These are phyloP conservation scores for Sarcophaga bullata DNA, from an alignment of 1,140 invertebrate genomes.

Conservation along the genomic window DNA sequence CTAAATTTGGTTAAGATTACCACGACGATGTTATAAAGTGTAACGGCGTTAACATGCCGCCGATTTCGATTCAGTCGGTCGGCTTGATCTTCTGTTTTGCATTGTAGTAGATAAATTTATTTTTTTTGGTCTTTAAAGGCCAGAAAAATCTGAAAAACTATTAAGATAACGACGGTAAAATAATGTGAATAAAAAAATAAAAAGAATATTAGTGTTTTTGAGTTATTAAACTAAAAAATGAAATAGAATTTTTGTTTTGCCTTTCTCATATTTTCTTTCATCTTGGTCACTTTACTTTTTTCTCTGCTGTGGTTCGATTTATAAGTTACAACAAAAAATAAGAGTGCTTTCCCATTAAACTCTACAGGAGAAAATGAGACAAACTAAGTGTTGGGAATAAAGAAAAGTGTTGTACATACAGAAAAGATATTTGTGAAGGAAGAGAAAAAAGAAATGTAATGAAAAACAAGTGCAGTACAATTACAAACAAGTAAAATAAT, in stretches of 20 bases:
- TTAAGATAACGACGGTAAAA: constrained; percentile 23
- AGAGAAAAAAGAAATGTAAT: background rate
- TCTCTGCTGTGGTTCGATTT: constrained; percentile 25
- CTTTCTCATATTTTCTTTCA: background rate
- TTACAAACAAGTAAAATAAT: background rate
- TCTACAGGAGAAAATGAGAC: background rate
- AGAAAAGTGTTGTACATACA: constrained; percentile 39
- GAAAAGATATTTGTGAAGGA: constrained; percentile 28
- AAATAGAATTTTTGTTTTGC: background rate
- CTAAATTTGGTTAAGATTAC: too few relatives aligned
- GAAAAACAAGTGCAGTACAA: constrained; percentile 19
- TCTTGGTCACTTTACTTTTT: background rate
- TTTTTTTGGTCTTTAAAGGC: constrained; percentile 28
- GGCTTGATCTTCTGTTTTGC: background rate
- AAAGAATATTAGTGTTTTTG: background rate
- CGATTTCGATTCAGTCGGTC: too few relatives aligned
- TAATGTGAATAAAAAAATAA: constrained; percentile 18
- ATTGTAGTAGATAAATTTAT: constrained; percentile 25
- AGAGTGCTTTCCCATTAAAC: constrained; percentile 2
- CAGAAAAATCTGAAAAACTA: constrained; percentile 28
- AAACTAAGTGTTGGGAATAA: background rate
- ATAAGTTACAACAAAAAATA: background rate
- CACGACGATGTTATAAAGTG: too few relatives aligned
- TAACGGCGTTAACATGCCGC: too few relatives aligned
- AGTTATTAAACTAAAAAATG: background rate